phyloP scores from a whole-genome alignment of 1,140 invertebrate genomes.

The Heliconius hewitsoni region DNA sequence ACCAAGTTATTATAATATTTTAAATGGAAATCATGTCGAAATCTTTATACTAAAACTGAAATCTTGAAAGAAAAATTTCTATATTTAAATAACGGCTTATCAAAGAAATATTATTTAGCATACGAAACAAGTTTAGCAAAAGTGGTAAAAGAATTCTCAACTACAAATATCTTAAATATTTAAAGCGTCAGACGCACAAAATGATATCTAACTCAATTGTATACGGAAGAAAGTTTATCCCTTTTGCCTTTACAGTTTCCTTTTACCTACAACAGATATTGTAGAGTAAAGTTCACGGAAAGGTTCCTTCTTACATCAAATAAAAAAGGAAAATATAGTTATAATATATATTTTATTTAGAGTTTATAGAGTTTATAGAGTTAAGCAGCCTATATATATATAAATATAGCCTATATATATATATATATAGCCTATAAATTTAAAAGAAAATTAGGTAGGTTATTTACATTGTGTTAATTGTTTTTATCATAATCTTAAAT shows the following conservation, averaged over 20 bases:
- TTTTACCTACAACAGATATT: constrained; percentile 10
- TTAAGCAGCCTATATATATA: too few relatives aligned
- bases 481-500: background rate
- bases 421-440: too few relatives aligned
- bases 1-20: background rate
- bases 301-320: background rate
- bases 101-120: too few relatives aligned
- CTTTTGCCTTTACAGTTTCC: constrained; percentile 15
- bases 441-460: too few relatives aligned
- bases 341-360: too few relatives aligned
- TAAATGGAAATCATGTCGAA: background rate
- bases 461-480: too few relatives aligned
- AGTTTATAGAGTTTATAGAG: background rate
- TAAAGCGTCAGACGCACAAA: constrained; percentile 1
- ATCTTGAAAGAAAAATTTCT: too few relatives aligned
- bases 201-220: constrained; percentile 14
- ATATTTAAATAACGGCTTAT: too few relatives aligned
- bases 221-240: constrained; percentile 10
- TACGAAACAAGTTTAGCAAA: background rate
- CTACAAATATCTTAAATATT: constrained; percentile 5
- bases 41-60: too few relatives aligned
- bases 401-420: too few relatives aligned
- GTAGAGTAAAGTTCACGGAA: constrained; percentile 7
- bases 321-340: background rate
- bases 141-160: background rate